phyloP scores from a whole-genome alignment of 2,888 invertebrate species.

The Diarsia mendica region DNA sequence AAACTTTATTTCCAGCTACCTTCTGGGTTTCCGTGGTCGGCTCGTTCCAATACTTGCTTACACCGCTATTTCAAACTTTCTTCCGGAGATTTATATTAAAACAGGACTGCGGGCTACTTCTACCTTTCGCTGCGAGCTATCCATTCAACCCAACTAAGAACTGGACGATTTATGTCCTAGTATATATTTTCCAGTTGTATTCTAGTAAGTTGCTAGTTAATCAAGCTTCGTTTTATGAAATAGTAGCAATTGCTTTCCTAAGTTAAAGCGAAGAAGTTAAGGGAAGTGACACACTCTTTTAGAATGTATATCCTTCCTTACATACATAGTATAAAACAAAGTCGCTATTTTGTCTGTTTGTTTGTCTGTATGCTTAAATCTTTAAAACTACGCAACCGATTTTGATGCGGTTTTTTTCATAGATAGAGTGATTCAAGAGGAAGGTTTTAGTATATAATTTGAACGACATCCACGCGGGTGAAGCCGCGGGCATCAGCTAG shows the following conservation, averaged over 20 bases:
- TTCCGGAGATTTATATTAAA: slow-evolving; percentile 63
- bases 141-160: slow-evolving; percentile 64
- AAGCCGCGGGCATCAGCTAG: too few relatives aligned
- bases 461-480: too few relatives aligned
- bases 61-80: slow-evolving; percentile 67
- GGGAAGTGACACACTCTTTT: neutral
- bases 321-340: too few relatives aligned
- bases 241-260: slow-evolving; percentile 7
- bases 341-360: too few relatives aligned
- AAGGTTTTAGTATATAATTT: too few relatives aligned
- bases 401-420: too few relatives aligned
- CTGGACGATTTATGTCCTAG: slow-evolving; percentile 63
- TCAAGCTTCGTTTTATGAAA: slow-evolving; percentile 34
- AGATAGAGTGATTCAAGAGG: too few relatives aligned
- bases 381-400: too few relatives aligned
- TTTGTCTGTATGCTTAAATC: too few relatives aligned
- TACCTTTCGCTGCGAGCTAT: slow-evolving; percentile 64
- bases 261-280: neutral
- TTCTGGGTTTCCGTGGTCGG: slow-evolving; percentile 58
- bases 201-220: slow-evolving; percentile 63
- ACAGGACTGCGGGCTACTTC: slow-evolving; percentile 58
- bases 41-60: slow-evolving; percentile 59
- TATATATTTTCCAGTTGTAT: slow-evolving; percentile 64
- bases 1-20: slow-evolving; percentile 58
- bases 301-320: too few relatives aligned